phyloP scores from a whole-genome alignment of 1,140 invertebrate genomes.

The Rhopalosiphum maidis region DNA sequence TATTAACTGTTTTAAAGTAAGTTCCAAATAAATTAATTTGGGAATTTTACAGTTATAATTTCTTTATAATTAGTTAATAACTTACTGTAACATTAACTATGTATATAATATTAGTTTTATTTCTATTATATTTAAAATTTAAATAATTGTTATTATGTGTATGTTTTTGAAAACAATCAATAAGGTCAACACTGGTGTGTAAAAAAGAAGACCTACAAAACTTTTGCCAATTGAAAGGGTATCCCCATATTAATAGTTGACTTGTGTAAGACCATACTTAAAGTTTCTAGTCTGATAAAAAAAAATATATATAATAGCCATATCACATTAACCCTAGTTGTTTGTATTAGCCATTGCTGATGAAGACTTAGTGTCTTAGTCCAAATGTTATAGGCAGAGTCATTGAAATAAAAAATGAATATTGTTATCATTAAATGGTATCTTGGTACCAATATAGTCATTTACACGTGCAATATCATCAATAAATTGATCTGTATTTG shows the following conservation, averaged over 20 bases:
- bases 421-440: not conserved
- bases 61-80: not conserved
- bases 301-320: not conserved
- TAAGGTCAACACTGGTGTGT: constrained; percentile 29
- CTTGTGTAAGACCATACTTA: constrained; percentile 23
- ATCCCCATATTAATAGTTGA: constrained; percentile 13
- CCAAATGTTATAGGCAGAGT: not conserved
- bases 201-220: constrained; percentile 48
- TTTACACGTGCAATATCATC: constrained; percentile 21
- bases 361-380: not conserved
- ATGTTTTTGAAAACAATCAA: not conserved
- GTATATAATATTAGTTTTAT: not conserved
- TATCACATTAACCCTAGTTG: not conserved
- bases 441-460: not conserved
- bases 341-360: not conserved
- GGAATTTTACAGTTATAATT: not conserved
- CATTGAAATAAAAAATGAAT: not conserved
- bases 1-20: not conserved
- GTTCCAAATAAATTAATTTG: not conserved
- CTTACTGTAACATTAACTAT: not conserved
- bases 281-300: constrained; percentile 2
- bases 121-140: not conserved
- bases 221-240: constrained; percentile 28
- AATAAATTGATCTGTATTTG: constrained; percentile 44
- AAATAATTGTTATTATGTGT: not conserved